Base-by-base conservation (phyloP, 2,888 invertebrate species). In the Eulithis testata region DNA sequence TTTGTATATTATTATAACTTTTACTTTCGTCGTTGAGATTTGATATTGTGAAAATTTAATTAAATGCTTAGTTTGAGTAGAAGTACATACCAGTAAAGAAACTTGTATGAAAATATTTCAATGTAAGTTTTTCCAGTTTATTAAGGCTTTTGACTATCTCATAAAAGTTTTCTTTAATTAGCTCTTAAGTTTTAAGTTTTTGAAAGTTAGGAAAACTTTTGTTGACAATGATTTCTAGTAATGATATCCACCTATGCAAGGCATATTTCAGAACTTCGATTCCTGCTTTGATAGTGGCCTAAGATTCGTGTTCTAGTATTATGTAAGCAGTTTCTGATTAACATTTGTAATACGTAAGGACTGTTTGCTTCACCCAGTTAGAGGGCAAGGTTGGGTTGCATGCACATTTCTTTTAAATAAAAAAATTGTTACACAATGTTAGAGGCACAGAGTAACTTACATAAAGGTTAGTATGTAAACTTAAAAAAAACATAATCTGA, bases 311-410 rank as follows among this genome's bases (percentile, higher is more conserved):
- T 12, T 45, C 44, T 44, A 45, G 62, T 52, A 47, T 63, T 66
- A 63, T 60, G 63, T 60, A 66, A 66, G 9, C 47, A 14, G 11
- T 45, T 56, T 49, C 51, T 63, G 12, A 63, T 56, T 63, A 63
- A 56, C 40, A 66, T 59, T 66, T 63, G 47, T 52, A 51, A 56
- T 60, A 55, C 51, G 60, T 65, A 60, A 55, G 59, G 43, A 54
- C 49, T 3, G 14, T 14, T 45, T 14, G 53, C 11, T 52, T 58
- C 51, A 59, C 51, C 63, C 14, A 66, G 58, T 54, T 62, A 60
- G 6, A 64, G 66, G 66, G 63, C 60, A 66, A 63, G 66, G 66
- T 63, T 63, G 52, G 49, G 6, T 55, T n/a, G 7, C 21, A 21
- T 11, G 6, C 54, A 37, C 31, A n/a, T 36, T 36, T 52, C n/a